Evolutionary conservation across 2,888 invertebrate species (phyloP).

Genomic region (Drosophila rellima): DNA sequence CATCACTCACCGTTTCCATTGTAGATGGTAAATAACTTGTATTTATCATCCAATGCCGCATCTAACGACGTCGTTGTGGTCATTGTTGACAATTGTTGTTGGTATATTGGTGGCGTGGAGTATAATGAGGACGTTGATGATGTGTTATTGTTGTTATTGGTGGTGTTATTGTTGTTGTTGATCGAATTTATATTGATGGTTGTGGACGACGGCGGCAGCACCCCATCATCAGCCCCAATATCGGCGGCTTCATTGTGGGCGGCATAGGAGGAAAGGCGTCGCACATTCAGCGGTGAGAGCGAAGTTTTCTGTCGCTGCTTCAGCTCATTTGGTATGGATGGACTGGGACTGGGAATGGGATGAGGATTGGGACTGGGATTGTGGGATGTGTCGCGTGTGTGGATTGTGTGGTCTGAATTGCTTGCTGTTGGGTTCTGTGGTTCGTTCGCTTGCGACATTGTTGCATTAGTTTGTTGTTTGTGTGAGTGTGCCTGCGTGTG

Average conservation of each 20-base stretch:
- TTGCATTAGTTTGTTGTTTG: conserved; percentile 57
- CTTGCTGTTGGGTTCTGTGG: conserved; percentile 32
- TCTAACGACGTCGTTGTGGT: conserved; percentile 73
- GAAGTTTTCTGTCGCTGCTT: conserved; percentile 68
- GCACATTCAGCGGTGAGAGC: conserved; percentile 67
- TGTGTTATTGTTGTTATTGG: conserved; percentile 58
- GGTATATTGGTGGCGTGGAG: conserved; percentile 74
- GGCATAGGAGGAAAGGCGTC: conserved; percentile 62
- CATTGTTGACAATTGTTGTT: conserved; percentile 78
- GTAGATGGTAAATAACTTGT: conserved; percentile 85
- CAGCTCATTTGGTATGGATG: conserved; percentile 65
- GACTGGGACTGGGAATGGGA: conserved; percentile 21
- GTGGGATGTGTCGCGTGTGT: conserved; percentile 17
- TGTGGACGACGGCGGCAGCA: conserved; percentile 52
- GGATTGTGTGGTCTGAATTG: conserved; percentile 40
- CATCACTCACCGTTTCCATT: conserved; percentile 86
- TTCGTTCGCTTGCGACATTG: conserved; percentile 72
- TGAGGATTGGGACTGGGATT: conserved; percentile 17
- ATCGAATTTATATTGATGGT: conserved; percentile 65
- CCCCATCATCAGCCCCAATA: conserved; percentile 52
- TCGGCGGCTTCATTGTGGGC: conserved; percentile 62
- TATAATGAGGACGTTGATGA: conserved; percentile 75
- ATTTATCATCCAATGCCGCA: conserved; percentile 84
- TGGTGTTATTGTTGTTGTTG: conserved; percentile 36
- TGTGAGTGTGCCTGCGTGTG: conserved; percentile 19